These are phyloP conservation scores for Stenodema calcarata DNA, from an alignment of 2,888 invertebrate genomes.

Conservation along the genomic window DNA sequence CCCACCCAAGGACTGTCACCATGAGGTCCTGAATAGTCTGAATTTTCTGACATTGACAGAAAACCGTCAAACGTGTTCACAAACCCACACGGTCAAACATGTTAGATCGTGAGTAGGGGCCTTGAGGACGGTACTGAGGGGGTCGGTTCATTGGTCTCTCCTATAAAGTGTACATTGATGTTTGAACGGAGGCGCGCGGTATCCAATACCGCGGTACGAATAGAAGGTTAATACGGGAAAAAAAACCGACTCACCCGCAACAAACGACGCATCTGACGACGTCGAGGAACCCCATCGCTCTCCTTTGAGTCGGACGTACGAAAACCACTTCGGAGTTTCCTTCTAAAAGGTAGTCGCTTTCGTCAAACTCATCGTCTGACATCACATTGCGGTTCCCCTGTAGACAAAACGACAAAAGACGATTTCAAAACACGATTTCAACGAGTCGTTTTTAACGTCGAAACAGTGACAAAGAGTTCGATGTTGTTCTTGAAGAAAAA, in stretches of 20 bases:
- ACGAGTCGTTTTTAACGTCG: too few relatives aligned
- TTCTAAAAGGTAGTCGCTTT: conserved; percentile 25
- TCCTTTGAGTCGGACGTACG: not conserved
- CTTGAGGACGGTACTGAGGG: not conserved
- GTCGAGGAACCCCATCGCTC: not conserved
- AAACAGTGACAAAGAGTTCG: too few relatives aligned
- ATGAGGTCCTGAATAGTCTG: too few relatives aligned
- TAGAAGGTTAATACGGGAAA: not conserved
- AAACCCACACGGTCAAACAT: too few relatives aligned
- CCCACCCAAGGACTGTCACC: too few relatives aligned
- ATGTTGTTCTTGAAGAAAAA: too few relatives aligned
- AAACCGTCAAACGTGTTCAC: too few relatives aligned
- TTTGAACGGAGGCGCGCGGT: not conserved
- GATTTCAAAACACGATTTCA: too few relatives aligned
- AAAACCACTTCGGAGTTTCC: not conserved
- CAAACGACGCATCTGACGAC: conserved; percentile 7
- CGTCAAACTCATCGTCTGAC: conserved; percentile 36
- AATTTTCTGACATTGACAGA: too few relatives aligned
- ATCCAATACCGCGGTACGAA: too few relatives aligned
- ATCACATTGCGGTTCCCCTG: conserved; percentile 12
- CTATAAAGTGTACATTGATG: not conserved
- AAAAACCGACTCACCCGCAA: conserved; percentile 14
- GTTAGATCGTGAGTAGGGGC: too few relatives aligned
- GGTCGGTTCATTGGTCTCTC: not conserved
- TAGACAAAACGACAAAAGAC: not conserved